Conservation (phyloP, 2,113 vertebrate species). For the Oenanthe oenanthe region DNA sequence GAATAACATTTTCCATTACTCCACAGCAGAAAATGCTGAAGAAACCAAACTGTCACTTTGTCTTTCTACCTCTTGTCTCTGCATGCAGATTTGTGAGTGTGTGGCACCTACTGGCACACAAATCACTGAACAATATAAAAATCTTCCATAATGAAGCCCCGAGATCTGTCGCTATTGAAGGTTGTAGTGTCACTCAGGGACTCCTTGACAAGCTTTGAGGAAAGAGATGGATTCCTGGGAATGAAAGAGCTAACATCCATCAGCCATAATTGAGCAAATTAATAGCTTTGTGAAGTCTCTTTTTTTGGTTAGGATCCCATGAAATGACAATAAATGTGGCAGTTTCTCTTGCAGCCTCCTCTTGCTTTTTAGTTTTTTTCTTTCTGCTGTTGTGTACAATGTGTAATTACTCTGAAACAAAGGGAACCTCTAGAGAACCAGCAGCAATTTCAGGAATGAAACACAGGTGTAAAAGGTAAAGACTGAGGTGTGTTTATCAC, state of each 20-base stretch:
- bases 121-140: slow-evolving; percentile 23
- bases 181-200: slow-evolving; percentile 47
- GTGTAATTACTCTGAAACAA: neutral
- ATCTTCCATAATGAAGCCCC: slow-evolving; percentile 1
- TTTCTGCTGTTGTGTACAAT: neutral
- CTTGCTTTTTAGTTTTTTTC: neutral
- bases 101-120: neutral
- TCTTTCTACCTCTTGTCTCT: neutral
- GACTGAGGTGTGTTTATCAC: fast-evolving
- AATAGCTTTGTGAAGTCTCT: slow-evolving; percentile 38
- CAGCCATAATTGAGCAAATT: slow-evolving; percentile 61
- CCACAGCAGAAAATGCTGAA: neutral
- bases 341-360: neutral
- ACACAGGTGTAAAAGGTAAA: neutral
- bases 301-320: slow-evolving; percentile 35
- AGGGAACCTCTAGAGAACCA: neutral
- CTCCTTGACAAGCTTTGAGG: slow-evolving; percentile 30
- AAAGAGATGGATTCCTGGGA: neutral
- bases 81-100: neutral
- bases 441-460: neutral
- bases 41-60: neutral
- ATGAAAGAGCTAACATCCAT: slow-evolving; percentile 33
- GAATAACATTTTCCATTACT: neutral
- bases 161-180: neutral
- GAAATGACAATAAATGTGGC: slow-evolving; percentile 1